Percentiles rank a stretch among this genome's conserved stretches.
These are phyloP conservation scores for Syndactyla subalaris DNA, from an alignment of 2,797 vertebrate genomes.

Conservation along the genomic window DNA sequence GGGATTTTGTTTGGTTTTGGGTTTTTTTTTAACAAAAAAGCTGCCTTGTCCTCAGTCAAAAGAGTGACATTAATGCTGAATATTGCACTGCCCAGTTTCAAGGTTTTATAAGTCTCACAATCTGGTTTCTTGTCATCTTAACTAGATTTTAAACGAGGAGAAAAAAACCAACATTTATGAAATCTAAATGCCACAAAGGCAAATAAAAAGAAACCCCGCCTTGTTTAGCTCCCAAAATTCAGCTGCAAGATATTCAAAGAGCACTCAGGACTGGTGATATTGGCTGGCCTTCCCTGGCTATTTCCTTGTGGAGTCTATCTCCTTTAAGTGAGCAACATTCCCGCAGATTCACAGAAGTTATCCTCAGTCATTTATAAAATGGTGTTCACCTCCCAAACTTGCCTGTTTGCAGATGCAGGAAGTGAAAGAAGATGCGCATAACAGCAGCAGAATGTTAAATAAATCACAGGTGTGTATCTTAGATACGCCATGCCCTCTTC, in stretches of 20 bases:
- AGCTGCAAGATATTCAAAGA: neutral
- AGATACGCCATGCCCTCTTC: neutral
- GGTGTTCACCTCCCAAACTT: neutral
- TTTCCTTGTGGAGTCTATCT: neutral
- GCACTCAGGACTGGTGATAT: neutral
- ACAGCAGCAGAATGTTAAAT: neutral
- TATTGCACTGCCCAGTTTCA: neutral
- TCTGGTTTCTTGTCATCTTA: neutral
- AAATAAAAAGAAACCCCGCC: neutral
- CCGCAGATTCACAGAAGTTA: neutral
- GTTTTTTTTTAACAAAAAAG: neutral
- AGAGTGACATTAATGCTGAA: neutral
- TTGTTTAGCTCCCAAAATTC: neutral
- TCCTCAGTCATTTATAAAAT: neutral
- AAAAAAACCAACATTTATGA: accelerated
- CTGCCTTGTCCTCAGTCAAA: neutral
- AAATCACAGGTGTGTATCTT: neutral
- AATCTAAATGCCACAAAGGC: neutral
- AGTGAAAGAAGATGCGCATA: neutral
- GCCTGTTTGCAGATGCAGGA: neutral
- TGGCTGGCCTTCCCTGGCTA: neutral
- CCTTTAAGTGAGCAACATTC: neutral
- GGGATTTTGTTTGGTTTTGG: neutral
- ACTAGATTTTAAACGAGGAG: neutral
- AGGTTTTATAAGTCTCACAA: neutral